Conservation (phyloP, 2,113 vertebrate species). For the Megalops atlanticus region DNA sequence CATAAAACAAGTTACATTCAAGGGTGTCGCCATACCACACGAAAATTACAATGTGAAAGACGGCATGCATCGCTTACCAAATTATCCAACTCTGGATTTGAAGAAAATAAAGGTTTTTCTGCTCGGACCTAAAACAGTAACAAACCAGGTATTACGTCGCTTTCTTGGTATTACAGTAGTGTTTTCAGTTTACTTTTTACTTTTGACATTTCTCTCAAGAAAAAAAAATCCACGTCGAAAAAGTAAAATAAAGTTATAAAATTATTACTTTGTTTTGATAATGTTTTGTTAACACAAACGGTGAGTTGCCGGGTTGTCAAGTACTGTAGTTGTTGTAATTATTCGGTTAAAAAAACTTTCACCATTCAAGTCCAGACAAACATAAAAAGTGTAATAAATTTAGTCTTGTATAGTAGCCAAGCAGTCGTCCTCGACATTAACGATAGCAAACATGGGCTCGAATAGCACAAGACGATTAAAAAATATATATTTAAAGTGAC, state of each 20-base stretch:
- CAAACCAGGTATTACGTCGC: background rate
- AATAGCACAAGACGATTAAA: background rate
- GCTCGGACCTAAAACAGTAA: slow-evolving; percentile 57
- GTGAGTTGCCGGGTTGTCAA: background rate
- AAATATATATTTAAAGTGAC: slow-evolving; percentile 49
- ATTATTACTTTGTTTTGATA: too few species aligned
- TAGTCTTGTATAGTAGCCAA: background rate
- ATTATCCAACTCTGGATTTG: slow-evolving; percentile 98
- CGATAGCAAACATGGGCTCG: background rate
- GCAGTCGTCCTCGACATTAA: background rate
- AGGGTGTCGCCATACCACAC: background rate
- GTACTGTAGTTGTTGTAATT: background rate
- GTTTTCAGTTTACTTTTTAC: background rate
- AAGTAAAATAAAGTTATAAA: background rate
- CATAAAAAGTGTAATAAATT: background rate
- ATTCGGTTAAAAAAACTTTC: background rate
- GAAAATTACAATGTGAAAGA: slow-evolving; percentile 18
- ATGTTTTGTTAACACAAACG: background rate
- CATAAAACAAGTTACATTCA: slow-evolving; percentile 19
- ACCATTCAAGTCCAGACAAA: background rate
- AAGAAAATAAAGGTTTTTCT: slow-evolving; percentile 78
- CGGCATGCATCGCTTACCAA: slow-evolving; percentile 82
- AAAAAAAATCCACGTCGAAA: background rate
- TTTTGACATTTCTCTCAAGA: background rate
- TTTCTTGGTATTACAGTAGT: background rate